A percentile compares a stretch with the other conserved stretches of the same genome.
Conservation (phyloP, 2,888 invertebrate species). For the Xestia sexstrigata region DNA sequence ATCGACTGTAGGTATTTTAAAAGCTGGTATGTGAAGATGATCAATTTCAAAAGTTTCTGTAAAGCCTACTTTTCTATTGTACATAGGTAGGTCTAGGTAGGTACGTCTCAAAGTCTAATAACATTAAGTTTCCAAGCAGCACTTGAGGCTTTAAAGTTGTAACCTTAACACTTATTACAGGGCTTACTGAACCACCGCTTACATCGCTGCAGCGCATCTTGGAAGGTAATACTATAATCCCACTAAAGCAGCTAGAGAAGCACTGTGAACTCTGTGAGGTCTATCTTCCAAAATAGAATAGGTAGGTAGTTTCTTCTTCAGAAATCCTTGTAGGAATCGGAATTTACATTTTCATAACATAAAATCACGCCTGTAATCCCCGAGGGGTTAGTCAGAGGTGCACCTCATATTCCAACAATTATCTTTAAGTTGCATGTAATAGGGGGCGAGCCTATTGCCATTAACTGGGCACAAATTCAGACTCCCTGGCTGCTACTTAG, state of each 20-base stretch:
- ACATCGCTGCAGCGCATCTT: constrained; percentile 32
- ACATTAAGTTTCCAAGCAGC: neutral
- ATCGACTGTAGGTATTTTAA: neutral
- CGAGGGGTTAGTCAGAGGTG: too few species aligned
- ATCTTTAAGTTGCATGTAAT: too few species aligned
- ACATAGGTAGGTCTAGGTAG: too few species aligned
- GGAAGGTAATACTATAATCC: constrained; percentile 33
- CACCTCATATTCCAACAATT: too few species aligned
- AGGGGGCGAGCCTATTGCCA: too few species aligned
- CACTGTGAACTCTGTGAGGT: neutral
- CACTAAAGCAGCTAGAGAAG: constrained; percentile 3
- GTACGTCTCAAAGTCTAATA: neutral
- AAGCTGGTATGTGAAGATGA: neutral
- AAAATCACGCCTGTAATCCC: too few species aligned
- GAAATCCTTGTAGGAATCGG: neutral
- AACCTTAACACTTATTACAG: constrained; percentile 41
- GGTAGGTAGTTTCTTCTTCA: neutral
- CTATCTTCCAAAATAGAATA: constrained; percentile 5
- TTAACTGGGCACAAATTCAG: too few species aligned
- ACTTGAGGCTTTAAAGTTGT: constrained; percentile 12
- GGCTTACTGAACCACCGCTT: constrained; percentile 24
- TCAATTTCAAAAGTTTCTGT: neutral
- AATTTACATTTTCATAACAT: neutral
- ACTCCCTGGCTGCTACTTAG: too few species aligned
- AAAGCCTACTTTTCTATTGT: neutral